phyloP scores from a whole-genome alignment of 2,113 vertebrate genomes.

The Sinocyclocheilus anophthalmus region DNA sequence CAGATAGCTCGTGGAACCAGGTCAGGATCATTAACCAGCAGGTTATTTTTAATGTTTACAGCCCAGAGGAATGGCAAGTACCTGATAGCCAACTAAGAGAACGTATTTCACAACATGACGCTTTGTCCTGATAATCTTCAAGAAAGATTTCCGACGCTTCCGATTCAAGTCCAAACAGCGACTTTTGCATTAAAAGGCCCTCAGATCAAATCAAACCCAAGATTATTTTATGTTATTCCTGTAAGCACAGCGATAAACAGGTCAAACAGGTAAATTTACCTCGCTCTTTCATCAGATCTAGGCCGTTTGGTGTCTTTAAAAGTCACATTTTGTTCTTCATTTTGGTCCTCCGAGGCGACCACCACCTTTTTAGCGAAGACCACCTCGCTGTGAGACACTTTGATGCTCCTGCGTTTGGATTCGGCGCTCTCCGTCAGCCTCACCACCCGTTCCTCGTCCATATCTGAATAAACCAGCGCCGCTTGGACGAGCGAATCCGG shows the following conservation, averaged over 20 bases:
- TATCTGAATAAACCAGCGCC: constrained; percentile 51
- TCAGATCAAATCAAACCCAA: background rate
- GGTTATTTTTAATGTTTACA: background rate
- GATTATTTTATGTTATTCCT: background rate
- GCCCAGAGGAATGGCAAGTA: constrained; percentile 6
- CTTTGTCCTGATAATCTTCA: background rate
- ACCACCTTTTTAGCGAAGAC: constrained; percentile 66
- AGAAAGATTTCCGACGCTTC: background rate
- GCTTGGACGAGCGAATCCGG: constrained; percentile 43
- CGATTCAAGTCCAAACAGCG: too few relatives aligned
- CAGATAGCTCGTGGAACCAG: background rate
- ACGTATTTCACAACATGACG: background rate
- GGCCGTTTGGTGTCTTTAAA: background rate
- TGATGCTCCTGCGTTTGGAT: constrained; percentile 74
- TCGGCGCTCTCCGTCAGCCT: constrained; percentile 71
- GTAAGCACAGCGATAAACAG: background rate
- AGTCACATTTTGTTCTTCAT: background rate
- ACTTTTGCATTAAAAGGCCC: background rate
- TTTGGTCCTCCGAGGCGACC: constrained; percentile 47
- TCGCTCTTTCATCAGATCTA: background rate
- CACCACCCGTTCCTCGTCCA: constrained; percentile 58
- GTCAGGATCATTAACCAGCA: background rate
- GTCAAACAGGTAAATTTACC: constrained; percentile 22
- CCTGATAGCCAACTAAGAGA: background rate
- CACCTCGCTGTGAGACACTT: constrained; percentile 71